Base-by-base conservation (phyloP, 35 echinoderm and acorn worm genomes). In the Apostichopus parvimensis region DNA sequence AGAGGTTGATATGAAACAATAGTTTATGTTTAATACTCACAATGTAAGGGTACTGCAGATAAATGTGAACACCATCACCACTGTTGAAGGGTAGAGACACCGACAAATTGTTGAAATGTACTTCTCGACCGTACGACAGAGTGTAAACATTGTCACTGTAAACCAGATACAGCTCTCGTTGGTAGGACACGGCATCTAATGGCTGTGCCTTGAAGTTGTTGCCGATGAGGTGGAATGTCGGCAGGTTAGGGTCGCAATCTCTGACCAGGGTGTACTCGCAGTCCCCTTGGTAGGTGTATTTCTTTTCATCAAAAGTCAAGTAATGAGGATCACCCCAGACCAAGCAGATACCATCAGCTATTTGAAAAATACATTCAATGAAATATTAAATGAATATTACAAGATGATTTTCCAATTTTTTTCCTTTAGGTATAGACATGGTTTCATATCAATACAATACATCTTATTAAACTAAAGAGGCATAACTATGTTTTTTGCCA, bases 241-340 rank as follows among this genome's bases (percentile, higher is more conserved):
- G 62, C 25, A 54, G 0, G 54, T 79, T 79, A 5, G 56, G n/a
- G 13, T 90, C 77, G 71, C 91, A 93, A 57, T 79, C 54, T 56
- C 87, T 78, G 6, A 91, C 55, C 60, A 96, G 70, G 17, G 90
- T 77, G 71, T 96, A 96, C 89, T 96, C 76, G 56, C 95, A 96
- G n/a, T 73, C 87, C 18, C 95, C 95, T 76, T 94, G 92, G 92
- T 88, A 96, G 64, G 93, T 77, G 78, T 92, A 96, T 7, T 73
- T 81, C 20, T 62, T 56, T 1, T 73, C 76, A 78, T 96, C 95
- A 87, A 96, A 96, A 5, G 95, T 93, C 17, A 81, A 23, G 34
- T 96, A 96, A 65, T 96, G 95, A 82, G 95, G 92, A 87, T 96
- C 95, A 17, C 95, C 95, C 94, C 94, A 95, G 26, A 92, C 68